phyloP scores from a whole-genome alignment of 2,113 vertebrate species.

The Gulo gulo region DNA sequence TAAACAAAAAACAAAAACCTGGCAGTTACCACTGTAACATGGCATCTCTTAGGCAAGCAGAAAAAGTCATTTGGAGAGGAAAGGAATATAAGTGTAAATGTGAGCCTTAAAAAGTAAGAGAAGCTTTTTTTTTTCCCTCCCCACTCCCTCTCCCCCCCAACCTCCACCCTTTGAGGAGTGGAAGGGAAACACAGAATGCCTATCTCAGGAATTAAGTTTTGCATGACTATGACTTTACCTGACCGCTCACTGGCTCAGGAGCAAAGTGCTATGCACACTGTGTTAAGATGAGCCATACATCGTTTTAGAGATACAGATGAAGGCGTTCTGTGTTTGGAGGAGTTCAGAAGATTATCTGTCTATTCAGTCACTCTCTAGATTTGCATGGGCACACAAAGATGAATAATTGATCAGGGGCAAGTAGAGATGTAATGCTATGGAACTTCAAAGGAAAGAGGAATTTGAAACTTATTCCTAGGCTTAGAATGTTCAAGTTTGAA shows the following conservation, averaged over 20 bases:
- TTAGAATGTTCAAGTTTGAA: neutral
- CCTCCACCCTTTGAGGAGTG: neutral
- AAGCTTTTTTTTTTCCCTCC: neutral
- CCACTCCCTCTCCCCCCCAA: neutral
- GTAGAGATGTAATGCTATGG: neutral
- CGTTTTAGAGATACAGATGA: neutral
- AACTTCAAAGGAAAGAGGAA: neutral
- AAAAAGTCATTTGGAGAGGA: neutral
- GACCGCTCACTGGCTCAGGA: neutral
- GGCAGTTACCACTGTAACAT: neutral
- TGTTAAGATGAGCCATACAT: neutral
- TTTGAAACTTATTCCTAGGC: neutral
- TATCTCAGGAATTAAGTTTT: neutral
- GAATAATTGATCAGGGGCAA: constrained; percentile 7
- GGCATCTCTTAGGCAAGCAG: neutral
- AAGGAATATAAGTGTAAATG: neutral
- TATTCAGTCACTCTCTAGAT: neutral
- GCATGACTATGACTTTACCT: neutral
- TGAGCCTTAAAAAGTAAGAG: neutral
- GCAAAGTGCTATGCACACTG: neutral
- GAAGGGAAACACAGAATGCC: neutral
- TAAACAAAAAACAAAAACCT: neutral
- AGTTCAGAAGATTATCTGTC: neutral
- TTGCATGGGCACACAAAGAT: neutral
- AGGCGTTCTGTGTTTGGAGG: neutral